Base-by-base conservation (phyloP, 2,888 invertebrate species). In the Amblyjoppa fuscipennis region DNA sequence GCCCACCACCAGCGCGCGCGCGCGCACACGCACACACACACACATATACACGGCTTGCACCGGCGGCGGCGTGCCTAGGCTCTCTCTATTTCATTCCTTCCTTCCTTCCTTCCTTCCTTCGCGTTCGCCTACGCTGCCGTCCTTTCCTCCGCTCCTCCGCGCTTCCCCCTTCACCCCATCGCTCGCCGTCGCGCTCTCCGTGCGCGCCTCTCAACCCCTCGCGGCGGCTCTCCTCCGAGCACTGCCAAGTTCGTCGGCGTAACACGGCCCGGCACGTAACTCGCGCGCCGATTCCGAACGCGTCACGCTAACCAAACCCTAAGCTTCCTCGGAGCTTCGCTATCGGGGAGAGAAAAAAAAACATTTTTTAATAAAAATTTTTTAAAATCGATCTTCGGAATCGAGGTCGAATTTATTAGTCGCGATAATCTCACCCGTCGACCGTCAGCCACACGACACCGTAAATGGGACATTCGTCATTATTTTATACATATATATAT, bases 51-150 rank as follows among this genome's bases (percentile, higher is more conserved):
- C 28, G 74, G 13, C 31, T 20, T 16, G 34, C 45, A 69, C 41
- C 25, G 56, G 7, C 66, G 25, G 56, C 25, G n/a, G 41, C 64
- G n/a, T 74, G 56, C 71, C 70, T 25, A 25, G 45, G 61, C 61
- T 64, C 53, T 53, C 68, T 74, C 75, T 56, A 59, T 84, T 84
- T 73, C 84, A 83, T 84, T 77, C 73, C 81, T 86, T 76, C 73
- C 74, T 81, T 79, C 56, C 56, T 20, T 61, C 31, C 31, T 31
- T 78, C 41, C 59, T 61, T 69, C 73, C 71, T 53, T 73, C 31
- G 45, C 31, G 68, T 61, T 64, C 66, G 56, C 70, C 61, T 31
- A n/a, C 34, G 61, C 71, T 38, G 20, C 71, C 69, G 28, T 25
- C 66, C 38, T 34, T 73, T n/a, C 34, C 56, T 11, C 73, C 61